A percentile compares a stretch with the other conserved stretches of the same genome.
These are phyloP conservation scores for Clarias magur DNA, from an alignment of 2,113 vertebrate genomes.

Conservation along the genomic window DNA sequence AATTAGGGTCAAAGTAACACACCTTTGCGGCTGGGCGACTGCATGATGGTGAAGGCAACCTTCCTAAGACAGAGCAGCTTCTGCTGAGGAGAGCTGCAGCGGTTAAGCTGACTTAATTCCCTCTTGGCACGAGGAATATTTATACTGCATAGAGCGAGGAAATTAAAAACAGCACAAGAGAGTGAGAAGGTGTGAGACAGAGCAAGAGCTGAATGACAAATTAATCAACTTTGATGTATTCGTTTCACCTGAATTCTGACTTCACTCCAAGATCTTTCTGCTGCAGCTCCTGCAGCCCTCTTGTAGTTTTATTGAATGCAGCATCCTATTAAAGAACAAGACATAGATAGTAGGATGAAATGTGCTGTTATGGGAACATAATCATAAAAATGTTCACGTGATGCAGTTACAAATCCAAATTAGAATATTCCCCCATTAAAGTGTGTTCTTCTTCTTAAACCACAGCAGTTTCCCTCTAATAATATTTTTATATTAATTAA, in stretches of 20 bases:
- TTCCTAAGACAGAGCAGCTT: conserved; percentile 88
- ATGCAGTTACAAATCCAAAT: neutral
- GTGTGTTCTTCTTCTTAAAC: neutral
- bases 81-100: conserved; percentile 88
- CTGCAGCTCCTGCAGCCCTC: conserved; percentile 93
- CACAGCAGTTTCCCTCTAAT: neutral
- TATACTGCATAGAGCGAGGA: conserved; percentile 70
- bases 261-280: conserved; percentile 94
- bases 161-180: neutral
- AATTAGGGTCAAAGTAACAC: conserved; percentile 46
- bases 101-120: conserved; percentile 88
- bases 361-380: neutral
- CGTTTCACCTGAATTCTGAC: conserved; percentile 87
- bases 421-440: neutral
- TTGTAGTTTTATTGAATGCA: conserved; percentile 93
- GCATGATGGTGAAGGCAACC: conserved; percentile 85
- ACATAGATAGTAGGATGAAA: neutral
- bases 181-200: neutral
- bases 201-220: neutral
- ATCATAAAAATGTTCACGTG: neutral
- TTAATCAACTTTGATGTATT: neutral
- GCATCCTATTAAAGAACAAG: conserved; percentile 80
- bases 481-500: neutral
- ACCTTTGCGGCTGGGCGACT: conserved; percentile 85
- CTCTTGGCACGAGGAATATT: conserved; percentile 92